Percentiles rank a stretch among this genome's conserved stretches.
Conservation (phyloP, 2,113 vertebrate species). For the Cynocephalus volans region DNA sequence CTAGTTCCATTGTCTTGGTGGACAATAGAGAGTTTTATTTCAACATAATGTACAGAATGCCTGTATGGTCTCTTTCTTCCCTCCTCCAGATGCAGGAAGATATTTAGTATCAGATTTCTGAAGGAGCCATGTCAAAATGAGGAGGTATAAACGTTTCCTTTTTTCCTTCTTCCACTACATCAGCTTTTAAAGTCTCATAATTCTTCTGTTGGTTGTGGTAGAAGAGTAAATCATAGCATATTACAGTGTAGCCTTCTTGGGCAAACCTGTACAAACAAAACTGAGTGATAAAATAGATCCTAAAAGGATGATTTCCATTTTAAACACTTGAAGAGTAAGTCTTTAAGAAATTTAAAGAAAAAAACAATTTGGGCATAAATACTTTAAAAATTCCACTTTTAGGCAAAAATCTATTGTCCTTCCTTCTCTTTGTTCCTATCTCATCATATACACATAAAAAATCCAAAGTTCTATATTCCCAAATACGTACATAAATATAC, state of each 20-base stretch:
- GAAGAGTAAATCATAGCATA: background rate
- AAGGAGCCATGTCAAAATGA: conserved; percentile 69
- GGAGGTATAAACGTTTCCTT: conserved; percentile 66
- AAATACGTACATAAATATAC: background rate
- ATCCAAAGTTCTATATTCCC: background rate
- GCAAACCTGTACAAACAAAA: conserved; percentile 51
- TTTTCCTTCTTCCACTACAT: background rate
- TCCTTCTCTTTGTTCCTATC: background rate
- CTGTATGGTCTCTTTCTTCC: conserved; percentile 79
- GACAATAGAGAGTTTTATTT: conserved; percentile 84
- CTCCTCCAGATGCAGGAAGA: conserved; percentile 78
- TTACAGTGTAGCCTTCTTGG: background rate
- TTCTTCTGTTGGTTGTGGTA: conserved; percentile 59
- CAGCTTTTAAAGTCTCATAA: conserved; percentile 60
- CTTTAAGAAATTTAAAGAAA: conserved; percentile 13
- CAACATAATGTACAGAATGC: conserved; percentile 72
- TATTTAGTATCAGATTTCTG: conserved; percentile 78
- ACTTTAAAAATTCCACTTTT: conserved; percentile 28
- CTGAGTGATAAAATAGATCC: background rate
- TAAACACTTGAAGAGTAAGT: background rate
- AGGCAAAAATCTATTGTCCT: conserved; percentile 34
- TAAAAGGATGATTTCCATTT: conserved; percentile 22
- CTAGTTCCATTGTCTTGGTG: conserved; percentile 78
- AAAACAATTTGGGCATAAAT: background rate
- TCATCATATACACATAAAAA: background rate